Conservation (phyloP, 2,888 invertebrate genomes). For the Trissolcus brochymenae region DNA sequence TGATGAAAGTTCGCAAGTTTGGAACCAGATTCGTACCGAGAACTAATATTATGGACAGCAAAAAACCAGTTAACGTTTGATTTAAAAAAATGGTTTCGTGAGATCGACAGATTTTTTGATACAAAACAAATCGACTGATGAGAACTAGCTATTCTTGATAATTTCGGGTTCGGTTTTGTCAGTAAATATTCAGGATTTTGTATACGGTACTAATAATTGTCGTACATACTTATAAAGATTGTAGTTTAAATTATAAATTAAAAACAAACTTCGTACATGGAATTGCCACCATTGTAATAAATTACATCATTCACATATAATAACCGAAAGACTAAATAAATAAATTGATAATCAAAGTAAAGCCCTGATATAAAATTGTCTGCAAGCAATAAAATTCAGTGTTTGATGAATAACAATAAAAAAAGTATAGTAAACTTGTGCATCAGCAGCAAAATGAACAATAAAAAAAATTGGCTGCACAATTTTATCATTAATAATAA, state of each 20-base stretch:
- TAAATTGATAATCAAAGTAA: conserved; percentile 8
- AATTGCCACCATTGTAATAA: too few species aligned
- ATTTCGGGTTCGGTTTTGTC: conserved; percentile 34
- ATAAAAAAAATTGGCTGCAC: conserved; percentile 15
- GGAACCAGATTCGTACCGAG: conserved; percentile 32
- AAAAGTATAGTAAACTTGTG: conserved; percentile 63
- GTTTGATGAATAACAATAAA: conserved; percentile 19
- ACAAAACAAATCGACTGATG: too few species aligned
- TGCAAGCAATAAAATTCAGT: conserved; percentile 6
- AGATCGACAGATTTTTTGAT: conserved; percentile 9
- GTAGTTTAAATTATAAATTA: conserved; percentile 37
- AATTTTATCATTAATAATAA: not conserved
- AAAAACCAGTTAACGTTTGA: conserved; percentile 23
- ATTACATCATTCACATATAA: too few species aligned
- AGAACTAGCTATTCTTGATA: not conserved
- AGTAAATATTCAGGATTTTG: conserved; percentile 67
- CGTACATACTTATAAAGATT: conserved; percentile 49
- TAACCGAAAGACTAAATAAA: not conserved
- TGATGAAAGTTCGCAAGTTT: conserved; percentile 25
- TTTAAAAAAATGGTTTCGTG: too few species aligned
- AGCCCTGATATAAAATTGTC: too few species aligned
- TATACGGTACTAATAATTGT: conserved; percentile 60
- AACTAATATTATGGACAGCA: conserved; percentile 1
- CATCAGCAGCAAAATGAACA: conserved; percentile 64
- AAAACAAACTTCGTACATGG: conserved; percentile 3